Base-by-base conservation (phyloP, 2,888 invertebrate species). In the Lasioglossum malachurum region DNA sequence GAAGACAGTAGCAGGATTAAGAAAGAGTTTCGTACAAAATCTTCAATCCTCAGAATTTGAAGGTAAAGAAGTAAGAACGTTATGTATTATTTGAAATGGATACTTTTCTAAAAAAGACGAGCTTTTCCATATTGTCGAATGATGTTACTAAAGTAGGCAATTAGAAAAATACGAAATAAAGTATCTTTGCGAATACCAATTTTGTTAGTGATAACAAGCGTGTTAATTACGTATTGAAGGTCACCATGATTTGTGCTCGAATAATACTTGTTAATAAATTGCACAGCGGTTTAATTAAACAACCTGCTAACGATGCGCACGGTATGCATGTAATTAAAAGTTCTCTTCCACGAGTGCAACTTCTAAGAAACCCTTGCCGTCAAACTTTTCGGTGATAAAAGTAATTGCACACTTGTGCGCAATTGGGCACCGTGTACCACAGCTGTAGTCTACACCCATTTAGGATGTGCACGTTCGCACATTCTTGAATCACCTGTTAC, bases 291-390 rank as follows among this genome's bases (percentile, higher is more conserved):
- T 64, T 64, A 64, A 64, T 64, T 64, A 31, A 64, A 31, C 60
- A 64, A 64, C 14, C 60, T 64, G 14, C 27, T 31, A 64, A 64
- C 27, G 60, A 64, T 7, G n/a, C 31, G 16, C 31, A 31, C 27
- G 60, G 60, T 31, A 64, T 64, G 60, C 31, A 31, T 64, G 27
- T 64, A 64, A 64, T 64, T 64, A 64, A 64, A 64, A 64, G 60
- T 64, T 64, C 60, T 27, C 8, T 16, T 64, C 60, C 27, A 16
- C 16, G 60, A 27, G 60, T 16, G 60, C 31, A 64, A 64, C 60
- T 64, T 31, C 60, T 31, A 64, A 64, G 60, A 64, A 64, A 31
- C 60, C 27, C 27, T 64, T 14, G 31, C 60, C 27, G 60, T 64
- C 60, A 31, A 64, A 64, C 60, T 64, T 64, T 64, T 31, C 60